Percentiles rank a stretch among this genome's conserved stretches.
phyloP scores from a whole-genome alignment of 2,797 vertebrate species.

The Crossoptilon crossoptilon region DNA sequence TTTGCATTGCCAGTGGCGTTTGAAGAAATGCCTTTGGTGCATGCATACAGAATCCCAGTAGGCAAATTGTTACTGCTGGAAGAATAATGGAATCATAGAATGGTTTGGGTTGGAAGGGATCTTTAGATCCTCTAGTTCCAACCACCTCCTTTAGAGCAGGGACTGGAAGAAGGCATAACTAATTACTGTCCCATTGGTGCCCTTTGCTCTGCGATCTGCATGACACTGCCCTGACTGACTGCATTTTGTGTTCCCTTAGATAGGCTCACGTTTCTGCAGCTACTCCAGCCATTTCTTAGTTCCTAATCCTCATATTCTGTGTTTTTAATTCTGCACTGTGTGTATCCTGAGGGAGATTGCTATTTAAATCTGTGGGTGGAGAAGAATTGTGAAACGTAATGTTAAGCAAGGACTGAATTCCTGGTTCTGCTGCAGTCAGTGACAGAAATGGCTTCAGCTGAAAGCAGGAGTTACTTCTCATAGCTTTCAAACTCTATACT shows the following conservation, averaged over 20 bases:
- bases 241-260: not conserved
- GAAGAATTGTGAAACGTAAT: not conserved
- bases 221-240: accelerated
- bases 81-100: too few species aligned
- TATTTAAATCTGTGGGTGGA: not conserved
- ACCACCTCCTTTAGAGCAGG: too few species aligned
- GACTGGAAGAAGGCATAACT: not conserved
- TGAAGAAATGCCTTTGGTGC: not conserved
- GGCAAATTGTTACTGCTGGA: not conserved
- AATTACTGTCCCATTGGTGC: not conserved
- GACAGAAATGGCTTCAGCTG: not conserved
- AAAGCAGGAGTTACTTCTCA: not conserved
- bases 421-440: not conserved
- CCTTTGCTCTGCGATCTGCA: not conserved
- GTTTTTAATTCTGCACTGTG: not conserved
- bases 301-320: not conserved
- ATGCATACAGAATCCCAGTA: not conserved
- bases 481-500: not conserved
- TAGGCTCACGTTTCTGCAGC: not conserved
- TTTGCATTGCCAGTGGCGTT: not conserved
- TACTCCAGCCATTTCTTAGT: not conserved
- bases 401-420: not conserved
- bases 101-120: too few species aligned
- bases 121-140: too few species aligned
- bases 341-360: not conserved